Conservation (phyloP, 2,797 vertebrate genomes). For the Todus mexicanus region DNA sequence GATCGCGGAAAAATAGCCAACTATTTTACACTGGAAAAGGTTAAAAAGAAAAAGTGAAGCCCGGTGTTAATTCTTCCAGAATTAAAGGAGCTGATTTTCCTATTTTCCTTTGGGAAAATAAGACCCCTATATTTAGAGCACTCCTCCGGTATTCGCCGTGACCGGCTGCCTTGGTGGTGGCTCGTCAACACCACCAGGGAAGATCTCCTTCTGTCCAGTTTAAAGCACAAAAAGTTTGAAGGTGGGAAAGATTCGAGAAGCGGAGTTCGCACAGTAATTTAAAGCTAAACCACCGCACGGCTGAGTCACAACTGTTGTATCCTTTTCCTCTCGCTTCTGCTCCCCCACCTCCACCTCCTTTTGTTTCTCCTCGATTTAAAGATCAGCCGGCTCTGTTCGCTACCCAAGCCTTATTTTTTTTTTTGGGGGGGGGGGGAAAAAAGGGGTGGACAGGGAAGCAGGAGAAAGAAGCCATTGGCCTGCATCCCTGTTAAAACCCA, state of each 20-base stretch:
- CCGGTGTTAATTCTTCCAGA: neutral
- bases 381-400: neutral
- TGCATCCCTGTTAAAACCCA: slow-evolving; percentile 29
- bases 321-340: neutral
- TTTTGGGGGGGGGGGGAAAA: too few relatives aligned
- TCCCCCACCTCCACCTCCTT: neutral
- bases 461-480: neutral
- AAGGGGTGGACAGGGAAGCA: neutral
- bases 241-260: neutral
- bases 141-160: neutral
- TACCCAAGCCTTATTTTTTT: neutral
- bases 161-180: accelerated
- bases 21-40: neutral
- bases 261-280: neutral
- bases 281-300: neutral
- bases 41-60: neutral
- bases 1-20: neutral
- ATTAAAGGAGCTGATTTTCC: neutral
- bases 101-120: neutral
- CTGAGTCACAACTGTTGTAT: neutral
- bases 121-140: neutral
- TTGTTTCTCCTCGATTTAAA: neutral
- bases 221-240: slow-evolving; percentile 22
- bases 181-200: neutral
- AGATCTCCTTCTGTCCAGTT: neutral